Percentiles rank a stretch among this genome's conserved stretches.
Conservation (phyloP, 1,140 invertebrate species). For the Acromyrmex charruanus region DNA sequence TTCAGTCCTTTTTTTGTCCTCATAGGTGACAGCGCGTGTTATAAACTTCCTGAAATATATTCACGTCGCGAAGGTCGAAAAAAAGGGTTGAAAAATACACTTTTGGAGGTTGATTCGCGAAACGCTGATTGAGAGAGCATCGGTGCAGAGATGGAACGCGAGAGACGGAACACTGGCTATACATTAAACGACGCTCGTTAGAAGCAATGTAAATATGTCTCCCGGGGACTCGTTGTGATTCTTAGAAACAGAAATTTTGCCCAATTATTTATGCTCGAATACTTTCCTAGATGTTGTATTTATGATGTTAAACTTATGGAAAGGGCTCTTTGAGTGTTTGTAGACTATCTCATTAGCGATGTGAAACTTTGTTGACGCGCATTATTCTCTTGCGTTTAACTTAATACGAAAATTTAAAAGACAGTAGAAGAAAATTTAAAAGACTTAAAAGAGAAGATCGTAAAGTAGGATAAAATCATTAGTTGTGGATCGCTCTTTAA, state of each 20-base stretch:
- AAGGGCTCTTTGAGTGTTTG: constrained; percentile 14
- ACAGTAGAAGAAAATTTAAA: neutral
- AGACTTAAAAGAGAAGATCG: neutral
- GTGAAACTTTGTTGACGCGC: constrained; percentile 30
- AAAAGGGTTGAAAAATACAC: neutral
- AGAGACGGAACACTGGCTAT: neutral
- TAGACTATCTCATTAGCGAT: constrained; percentile 30
- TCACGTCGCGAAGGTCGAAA: constrained; percentile 11
- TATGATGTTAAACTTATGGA: constrained; percentile 18
- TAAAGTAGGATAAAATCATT: neutral
- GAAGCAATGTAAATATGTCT: constrained; percentile 26
- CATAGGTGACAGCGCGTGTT: neutral
- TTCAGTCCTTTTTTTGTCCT: neutral
- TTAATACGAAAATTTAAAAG: neutral
- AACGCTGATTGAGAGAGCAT: neutral
- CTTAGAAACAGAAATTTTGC: constrained; percentile 33
- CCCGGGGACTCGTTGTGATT: constrained; percentile 24
- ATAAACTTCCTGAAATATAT: constrained; percentile 28
- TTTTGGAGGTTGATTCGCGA: neutral
- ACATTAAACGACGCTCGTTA: constrained; percentile 34
- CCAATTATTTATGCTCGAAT: constrained; percentile 39
- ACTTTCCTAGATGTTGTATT: neutral
- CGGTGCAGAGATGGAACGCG: neutral
- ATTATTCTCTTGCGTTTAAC: neutral
- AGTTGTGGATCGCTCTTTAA: no score